A percentile compares a stretch with the other conserved stretches of the same genome.
phyloP scores from a whole-genome alignment of 2,888 invertebrate species.

The Dioctria rufipes region DNA sequence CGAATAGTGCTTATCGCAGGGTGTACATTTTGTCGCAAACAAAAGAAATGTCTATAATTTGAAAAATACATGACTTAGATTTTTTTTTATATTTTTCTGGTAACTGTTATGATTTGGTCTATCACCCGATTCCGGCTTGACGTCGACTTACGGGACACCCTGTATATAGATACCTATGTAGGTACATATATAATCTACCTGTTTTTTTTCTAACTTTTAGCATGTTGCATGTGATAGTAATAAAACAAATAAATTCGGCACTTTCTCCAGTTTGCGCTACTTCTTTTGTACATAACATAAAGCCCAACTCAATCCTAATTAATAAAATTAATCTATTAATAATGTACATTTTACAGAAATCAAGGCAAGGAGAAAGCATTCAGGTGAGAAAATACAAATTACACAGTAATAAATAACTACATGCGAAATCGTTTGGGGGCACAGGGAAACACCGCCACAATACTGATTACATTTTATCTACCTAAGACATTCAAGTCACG shows the following conservation, averaged over 20 bases:
- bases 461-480: slow-evolving; percentile 5
- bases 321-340: slow-evolving; percentile 25
- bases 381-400: slow-evolving; percentile 73
- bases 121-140: too few relatives aligned
- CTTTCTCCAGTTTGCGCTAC: too few relatives aligned
- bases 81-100: too few relatives aligned
- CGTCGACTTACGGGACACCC: too few relatives aligned
- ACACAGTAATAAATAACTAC: background rate
- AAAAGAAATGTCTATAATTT: too few relatives aligned
- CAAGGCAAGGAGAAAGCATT: slow-evolving; percentile 81
- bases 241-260: too few relatives aligned
- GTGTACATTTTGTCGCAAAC: too few relatives aligned
- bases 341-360: slow-evolving; percentile 74
- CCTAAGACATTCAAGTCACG: slow-evolving; percentile 1
- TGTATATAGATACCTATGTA: too few relatives aligned
- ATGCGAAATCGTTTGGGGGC: background rate
- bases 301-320: background rate
- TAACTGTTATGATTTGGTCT: too few relatives aligned
- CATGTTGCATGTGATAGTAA: background rate
- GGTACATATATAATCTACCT: too few relatives aligned
- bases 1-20: too few relatives aligned
- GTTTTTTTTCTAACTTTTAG: background rate
- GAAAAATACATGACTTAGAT: too few relatives aligned
- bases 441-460: background rate
- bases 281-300: background rate